Conservation (phyloP, 2,888 invertebrate genomes). For the Heterodera filipjevi region DNA sequence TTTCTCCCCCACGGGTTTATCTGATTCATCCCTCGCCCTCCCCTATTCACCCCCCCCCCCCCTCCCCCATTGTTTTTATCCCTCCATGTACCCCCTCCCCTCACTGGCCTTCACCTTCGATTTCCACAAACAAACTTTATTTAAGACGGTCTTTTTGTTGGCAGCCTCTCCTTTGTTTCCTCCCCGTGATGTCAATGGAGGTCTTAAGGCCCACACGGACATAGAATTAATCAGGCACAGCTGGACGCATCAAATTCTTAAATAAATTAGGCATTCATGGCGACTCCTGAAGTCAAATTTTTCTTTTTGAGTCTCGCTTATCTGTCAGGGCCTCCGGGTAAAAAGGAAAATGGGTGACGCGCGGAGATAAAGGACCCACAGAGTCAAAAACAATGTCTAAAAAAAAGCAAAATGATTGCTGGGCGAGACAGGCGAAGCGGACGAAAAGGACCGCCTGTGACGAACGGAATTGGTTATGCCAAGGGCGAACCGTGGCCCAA, state of each 20-base stretch:
- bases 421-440: slow-evolving; percentile 11
- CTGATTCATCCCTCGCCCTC: no score
- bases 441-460: slow-evolving; percentile 25
- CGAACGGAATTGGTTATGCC: slow-evolving; percentile 1
- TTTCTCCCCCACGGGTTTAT: no score
- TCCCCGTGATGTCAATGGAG: slow-evolving; percentile 44
- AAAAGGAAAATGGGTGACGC: slow-evolving; percentile 56
- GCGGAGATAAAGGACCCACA: slow-evolving; percentile 56
- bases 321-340: slow-evolving; percentile 45
- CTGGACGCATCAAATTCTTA: background rate
- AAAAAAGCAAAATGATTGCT: background rate
- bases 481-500: slow-evolving; percentile 21
- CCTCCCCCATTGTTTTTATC: no score
- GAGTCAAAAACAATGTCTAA: slow-evolving; percentile 30
- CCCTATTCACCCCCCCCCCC: no score
- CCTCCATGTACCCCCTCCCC: no score
- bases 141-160: background rate
- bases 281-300: background rate
- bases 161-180: background rate
- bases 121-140: no score
- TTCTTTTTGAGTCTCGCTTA: slow-evolving; percentile 50
- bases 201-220: slow-evolving; percentile 40
- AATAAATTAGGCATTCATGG: background rate
- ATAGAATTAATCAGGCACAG: background rate
- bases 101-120: no score